Evolutionary conservation across 2,113 vertebrate genomes (phyloP).

Genomic region (Vireo altiloquus): DNA sequence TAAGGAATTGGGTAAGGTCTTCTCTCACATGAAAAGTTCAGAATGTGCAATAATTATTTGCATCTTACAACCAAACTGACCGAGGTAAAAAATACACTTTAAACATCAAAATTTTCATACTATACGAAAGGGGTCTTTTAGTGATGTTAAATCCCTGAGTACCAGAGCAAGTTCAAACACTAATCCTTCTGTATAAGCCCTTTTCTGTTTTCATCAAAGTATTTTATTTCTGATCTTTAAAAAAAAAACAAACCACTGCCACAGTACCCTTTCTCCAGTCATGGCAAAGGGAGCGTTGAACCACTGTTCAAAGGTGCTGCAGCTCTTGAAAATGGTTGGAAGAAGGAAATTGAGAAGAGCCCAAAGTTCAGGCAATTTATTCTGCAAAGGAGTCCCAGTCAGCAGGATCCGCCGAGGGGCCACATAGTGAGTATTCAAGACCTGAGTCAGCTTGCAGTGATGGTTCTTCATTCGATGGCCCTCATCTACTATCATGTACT

Average conservation of each 20-base stretch:
- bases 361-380: slow-evolving; percentile 97
- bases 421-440: slow-evolving; percentile 96
- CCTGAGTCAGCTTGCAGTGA: slow-evolving; percentile 97
- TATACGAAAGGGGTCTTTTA: not conserved
- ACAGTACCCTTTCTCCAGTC: slow-evolving; percentile 92
- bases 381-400: slow-evolving; percentile 94
- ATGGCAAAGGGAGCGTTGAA: slow-evolving; percentile 98
- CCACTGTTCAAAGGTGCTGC: slow-evolving; percentile 98
- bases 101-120: not conserved
- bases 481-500: slow-evolving; percentile 99
- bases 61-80: not conserved
- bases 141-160: not conserved
- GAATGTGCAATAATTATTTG: not conserved
- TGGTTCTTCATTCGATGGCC: slow-evolving; percentile 99
- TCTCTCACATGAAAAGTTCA: not conserved
- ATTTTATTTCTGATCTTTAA: not conserved
- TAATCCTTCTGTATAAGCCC: not conserved
- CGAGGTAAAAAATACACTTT: not conserved
- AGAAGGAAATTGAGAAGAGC: slow-evolving; percentile 97
- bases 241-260: not conserved
- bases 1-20: not conserved
- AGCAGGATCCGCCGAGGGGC: slow-evolving; percentile 91
- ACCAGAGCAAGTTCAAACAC: not conserved
- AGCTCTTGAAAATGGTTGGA: slow-evolving; percentile 98
- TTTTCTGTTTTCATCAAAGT: not conserved